These are phyloP conservation scores for Agrochola lota DNA, from an alignment of 2,888 invertebrate genomes.

Conservation along the genomic window DNA sequence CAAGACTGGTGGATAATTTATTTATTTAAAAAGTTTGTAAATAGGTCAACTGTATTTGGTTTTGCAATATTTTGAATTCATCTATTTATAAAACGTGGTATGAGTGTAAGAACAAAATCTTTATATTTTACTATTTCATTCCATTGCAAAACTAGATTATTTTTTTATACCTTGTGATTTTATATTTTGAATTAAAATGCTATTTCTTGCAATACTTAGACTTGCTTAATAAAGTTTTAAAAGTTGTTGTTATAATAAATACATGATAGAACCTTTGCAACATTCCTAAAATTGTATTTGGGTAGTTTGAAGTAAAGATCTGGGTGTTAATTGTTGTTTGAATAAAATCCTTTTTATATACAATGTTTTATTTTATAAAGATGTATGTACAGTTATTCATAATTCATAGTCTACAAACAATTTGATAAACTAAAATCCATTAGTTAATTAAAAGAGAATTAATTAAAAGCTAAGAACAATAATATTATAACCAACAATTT, in stretches of 20 bases:
- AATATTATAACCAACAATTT: conserved; percentile 21
- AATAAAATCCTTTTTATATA: conserved; percentile 61
- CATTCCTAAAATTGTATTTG: conserved; percentile 63
- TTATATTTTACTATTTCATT: conserved; percentile 22
- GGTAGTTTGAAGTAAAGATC: conserved; percentile 35
- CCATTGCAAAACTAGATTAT: conserved; percentile 44
- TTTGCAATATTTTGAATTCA: conserved; percentile 42
- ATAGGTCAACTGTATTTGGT: conserved; percentile 30
- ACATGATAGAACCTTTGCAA: conserved; percentile 36
- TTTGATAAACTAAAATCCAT: conserved; percentile 42
- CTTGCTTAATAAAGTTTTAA: conserved; percentile 19
- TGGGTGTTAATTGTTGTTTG: conserved; percentile 58
- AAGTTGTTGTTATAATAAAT: conserved; percentile 15
- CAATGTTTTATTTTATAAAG: conserved; percentile 59
- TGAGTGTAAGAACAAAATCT: conserved; percentile 49
- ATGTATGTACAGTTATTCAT: conserved; percentile 58
- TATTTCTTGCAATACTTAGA: conserved; percentile 34
- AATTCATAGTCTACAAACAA: conserved; percentile 54
- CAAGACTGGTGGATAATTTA: conserved; percentile 49
- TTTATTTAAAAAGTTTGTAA: conserved; percentile 12
- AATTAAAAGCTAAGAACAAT: conserved; percentile 25
- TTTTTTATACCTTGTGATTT: conserved; percentile 40
- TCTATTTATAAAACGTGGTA: background rate
- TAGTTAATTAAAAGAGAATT: conserved; percentile 20
- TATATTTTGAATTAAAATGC: conserved; percentile 23